These are phyloP conservation scores for Morpho achilles DNA, from an alignment of 2,888 invertebrate species.

Conservation along the genomic window DNA sequence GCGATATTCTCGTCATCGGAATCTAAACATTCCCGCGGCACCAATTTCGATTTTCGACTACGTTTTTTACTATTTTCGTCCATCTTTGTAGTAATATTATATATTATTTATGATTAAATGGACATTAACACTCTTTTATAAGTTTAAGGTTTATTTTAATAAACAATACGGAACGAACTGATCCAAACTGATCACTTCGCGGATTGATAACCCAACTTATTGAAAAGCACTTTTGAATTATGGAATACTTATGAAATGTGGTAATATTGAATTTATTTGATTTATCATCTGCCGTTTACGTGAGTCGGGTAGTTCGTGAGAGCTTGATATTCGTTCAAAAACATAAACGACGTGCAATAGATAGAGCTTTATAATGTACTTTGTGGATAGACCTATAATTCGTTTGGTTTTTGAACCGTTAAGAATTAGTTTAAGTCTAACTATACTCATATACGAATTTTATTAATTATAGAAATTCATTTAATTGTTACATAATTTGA, in stretches of 20 bases:
- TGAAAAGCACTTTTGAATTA: not conserved
- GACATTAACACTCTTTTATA: not conserved
- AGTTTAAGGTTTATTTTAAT: too few species aligned
- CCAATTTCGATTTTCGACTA: conserved; percentile 40
- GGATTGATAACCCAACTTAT: conserved; percentile 3
- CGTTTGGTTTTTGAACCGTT: too few species aligned
- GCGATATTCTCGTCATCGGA: conserved; percentile 29
- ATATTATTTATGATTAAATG: not conserved
- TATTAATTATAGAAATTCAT: too few species aligned
- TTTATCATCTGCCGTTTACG: conserved; percentile 9
- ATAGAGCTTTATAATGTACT: too few species aligned
- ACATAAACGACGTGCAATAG: not conserved
- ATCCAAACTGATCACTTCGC: conserved; percentile 9
- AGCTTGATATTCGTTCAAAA: conserved; percentile 21
- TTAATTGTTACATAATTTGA: too few species aligned
- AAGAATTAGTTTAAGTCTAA: too few species aligned
- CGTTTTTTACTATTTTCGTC: conserved; percentile 30
- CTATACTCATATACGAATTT: too few species aligned
- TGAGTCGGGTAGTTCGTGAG: conserved; percentile 27
- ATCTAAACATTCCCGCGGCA: conserved; percentile 34
- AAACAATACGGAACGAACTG: conserved; percentile 5
- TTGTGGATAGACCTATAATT: too few species aligned
- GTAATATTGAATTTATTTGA: conserved; percentile 9
- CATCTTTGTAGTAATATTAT: conserved; percentile 17
- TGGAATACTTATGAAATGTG: not conserved